phyloP scores from a whole-genome alignment of 1,140 invertebrate species.

The Psix sp. region DNA sequence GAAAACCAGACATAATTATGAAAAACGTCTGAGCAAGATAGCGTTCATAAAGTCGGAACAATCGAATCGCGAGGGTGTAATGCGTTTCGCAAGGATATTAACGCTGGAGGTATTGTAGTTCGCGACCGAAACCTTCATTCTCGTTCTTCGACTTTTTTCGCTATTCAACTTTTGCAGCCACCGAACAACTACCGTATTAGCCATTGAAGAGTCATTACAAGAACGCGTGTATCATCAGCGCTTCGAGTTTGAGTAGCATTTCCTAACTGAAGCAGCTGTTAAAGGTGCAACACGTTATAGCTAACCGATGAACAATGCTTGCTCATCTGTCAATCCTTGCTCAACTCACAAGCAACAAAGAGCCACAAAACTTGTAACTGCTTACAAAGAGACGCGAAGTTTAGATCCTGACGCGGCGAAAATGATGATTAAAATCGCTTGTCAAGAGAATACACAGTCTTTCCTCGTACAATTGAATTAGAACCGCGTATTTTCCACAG shows the following conservation, averaged over 20 bases:
- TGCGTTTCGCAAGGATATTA: constrained; percentile 75
- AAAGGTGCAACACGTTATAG: constrained; percentile 19
- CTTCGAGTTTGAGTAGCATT: constrained; percentile 29
- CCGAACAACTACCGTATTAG: constrained; percentile 65
- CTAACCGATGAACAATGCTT: constrained; percentile 17
- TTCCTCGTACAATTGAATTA: neutral
- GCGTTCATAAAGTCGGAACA: constrained; percentile 64
- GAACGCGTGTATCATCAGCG: constrained; percentile 35
- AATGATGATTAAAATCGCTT: constrained; percentile 38
- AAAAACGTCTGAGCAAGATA: constrained; percentile 43
- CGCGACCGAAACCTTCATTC: constrained; percentile 50
- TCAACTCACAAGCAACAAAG: constrained; percentile 22
- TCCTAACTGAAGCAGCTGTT: constrained; percentile 22
- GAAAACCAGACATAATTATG: constrained; percentile 60
- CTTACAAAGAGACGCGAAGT: constrained; percentile 11
- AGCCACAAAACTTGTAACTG: constrained; percentile 18
- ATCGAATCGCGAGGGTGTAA: constrained; percentile 73
- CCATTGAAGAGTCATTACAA: constrained; percentile 71
- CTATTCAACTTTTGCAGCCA: neutral
- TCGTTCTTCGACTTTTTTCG: neutral
- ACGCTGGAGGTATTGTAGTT: constrained; percentile 72
- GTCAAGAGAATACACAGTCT: neutral
- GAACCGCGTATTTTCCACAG: neutral
- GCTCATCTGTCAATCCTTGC: constrained; percentile 35
- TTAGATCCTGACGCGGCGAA: constrained; percentile 29